These are phyloP conservation scores for Oryzias dopingdopingensis DNA, from an alignment of 2,797 vertebrate species.

Conservation along the genomic window DNA sequence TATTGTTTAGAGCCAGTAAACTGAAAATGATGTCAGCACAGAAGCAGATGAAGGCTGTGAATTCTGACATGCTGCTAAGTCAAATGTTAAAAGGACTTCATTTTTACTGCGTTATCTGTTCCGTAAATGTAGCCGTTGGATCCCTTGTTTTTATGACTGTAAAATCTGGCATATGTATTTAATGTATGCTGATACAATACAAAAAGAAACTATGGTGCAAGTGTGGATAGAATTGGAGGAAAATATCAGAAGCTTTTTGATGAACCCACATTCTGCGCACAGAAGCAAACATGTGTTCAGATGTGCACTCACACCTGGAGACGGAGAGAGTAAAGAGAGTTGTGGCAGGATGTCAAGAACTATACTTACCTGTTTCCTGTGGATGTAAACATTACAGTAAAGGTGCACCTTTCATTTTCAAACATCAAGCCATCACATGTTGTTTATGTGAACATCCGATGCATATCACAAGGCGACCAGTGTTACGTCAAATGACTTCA, in stretches of 20 bases:
- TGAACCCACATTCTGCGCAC: neutral
- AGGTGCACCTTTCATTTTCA: conserved; percentile 43
- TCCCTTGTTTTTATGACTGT: too few species aligned
- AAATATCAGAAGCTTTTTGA: neutral
- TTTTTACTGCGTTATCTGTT: too few species aligned
- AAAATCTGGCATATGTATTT: too few species aligned
- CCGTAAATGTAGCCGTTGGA: too few species aligned
- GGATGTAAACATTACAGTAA: conserved; percentile 46
- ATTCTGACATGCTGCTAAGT: neutral
- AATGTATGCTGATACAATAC: too few species aligned
- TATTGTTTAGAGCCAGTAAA: neutral
- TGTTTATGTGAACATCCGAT: conserved; percentile 31
- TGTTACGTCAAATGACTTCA: conserved; percentile 6
- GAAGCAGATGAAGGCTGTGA: neutral
- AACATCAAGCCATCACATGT: conserved; percentile 15
- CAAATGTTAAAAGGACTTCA: too few species aligned
- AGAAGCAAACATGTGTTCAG: conserved; percentile 6
- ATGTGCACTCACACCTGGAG: conserved; percentile 38
- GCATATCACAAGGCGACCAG: conserved; percentile 4
- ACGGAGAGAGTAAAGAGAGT: conserved; percentile 20
- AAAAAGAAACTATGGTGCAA: neutral
- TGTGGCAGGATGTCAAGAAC: conserved; percentile 56
- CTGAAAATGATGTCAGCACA: neutral
- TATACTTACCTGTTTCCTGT: conserved; percentile 65
- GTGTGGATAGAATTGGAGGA: neutral